A percentile compares a stretch with the other conserved stretches of the same genome.
phyloP scores from a whole-genome alignment of 1,140 invertebrate genomes.

The Idris sp. region DNA sequence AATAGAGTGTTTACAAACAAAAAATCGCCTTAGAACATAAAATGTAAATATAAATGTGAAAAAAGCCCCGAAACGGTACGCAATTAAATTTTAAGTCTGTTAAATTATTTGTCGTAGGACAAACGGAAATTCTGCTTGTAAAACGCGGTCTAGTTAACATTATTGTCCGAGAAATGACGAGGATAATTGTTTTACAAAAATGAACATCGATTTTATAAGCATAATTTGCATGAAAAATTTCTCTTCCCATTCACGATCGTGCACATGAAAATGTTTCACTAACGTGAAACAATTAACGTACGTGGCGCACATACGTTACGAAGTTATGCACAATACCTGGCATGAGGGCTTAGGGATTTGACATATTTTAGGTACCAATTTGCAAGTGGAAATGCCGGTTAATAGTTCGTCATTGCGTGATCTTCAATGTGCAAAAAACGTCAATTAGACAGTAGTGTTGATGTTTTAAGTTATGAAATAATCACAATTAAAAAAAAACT shows the following conservation, averaged over 20 bases:
- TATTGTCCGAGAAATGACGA: conserved; percentile 56
- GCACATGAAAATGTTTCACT: conserved; percentile 20
- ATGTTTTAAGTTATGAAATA: no score
- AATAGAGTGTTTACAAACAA: no score
- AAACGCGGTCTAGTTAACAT: conserved; percentile 52
- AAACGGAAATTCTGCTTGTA: conserved; percentile 15
- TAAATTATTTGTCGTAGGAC: conserved; percentile 7
- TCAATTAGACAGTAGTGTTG: no score
- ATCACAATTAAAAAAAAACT: no score
- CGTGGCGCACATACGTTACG: conserved; percentile 46
- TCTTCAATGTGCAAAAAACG: conserved; percentile 16
- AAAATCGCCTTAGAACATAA: no score
- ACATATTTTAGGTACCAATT: conserved; percentile 69
- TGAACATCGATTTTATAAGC: conserved; percentile 70
- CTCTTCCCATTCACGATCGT: conserved; percentile 5
- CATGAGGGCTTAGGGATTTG: conserved; percentile 60
- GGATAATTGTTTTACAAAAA: conserved; percentile 69
- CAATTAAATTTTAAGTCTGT: conserved; percentile 2
- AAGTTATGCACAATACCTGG: conserved; percentile 42
- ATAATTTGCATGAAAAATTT: conserved; percentile 71
- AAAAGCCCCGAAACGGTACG: neutral
- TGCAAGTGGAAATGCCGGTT: conserved; percentile 68
- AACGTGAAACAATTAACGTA: conserved; percentile 46
- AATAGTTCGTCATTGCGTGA: conserved; percentile 25
- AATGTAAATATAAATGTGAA: no score